These are phyloP conservation scores for Osmerus mordax DNA, from an alignment of 2,113 vertebrate species.

Conservation along the genomic window DNA sequence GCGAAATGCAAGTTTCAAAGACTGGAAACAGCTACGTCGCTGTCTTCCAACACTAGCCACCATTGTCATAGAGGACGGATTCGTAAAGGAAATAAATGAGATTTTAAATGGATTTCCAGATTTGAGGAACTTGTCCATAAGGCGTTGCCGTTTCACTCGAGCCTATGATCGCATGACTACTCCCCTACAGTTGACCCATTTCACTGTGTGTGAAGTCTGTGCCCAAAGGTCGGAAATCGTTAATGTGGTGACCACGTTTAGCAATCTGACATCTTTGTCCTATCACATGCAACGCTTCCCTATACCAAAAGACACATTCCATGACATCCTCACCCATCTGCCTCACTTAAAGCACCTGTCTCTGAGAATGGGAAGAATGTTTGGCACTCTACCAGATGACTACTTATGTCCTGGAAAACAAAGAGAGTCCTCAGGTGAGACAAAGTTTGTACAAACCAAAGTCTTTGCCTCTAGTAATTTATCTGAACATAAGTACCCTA, in stretches of 20 bases:
- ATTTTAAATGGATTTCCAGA: slow-evolving; percentile 28
- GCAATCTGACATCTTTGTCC: slow-evolving; percentile 30
- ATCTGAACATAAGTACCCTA: neutral
- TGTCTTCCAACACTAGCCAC: slow-evolving; percentile 40
- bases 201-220: slow-evolving; percentile 43
- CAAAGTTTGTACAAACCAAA: neutral
- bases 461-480: neutral
- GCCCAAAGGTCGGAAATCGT: slow-evolving; percentile 14
- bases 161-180: slow-evolving; percentile 12
- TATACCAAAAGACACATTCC: slow-evolving; percentile 25
- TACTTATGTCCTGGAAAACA: slow-evolving; percentile 26
- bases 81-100: slow-evolving; percentile 25
- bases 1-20: slow-evolving; percentile 30
- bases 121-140: slow-evolving; percentile 38
- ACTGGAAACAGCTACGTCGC: slow-evolving; percentile 31
- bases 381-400: slow-evolving; percentile 35
- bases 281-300: slow-evolving; percentile 38
- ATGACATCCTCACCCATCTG: slow-evolving; percentile 32
- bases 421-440: slow-evolving; percentile 23
- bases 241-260: slow-evolving; percentile 29
- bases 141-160: slow-evolving; percentile 17
- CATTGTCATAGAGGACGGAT: slow-evolving; percentile 36
- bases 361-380: slow-evolving; percentile 35
- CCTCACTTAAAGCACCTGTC: slow-evolving; percentile 45
- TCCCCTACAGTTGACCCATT: slow-evolving; percentile 37